Percentiles rank a stretch among this genome's conserved stretches.
phyloP scores from a whole-genome alignment of 2,888 invertebrate species.

The Clitarchus hookeri region DNA sequence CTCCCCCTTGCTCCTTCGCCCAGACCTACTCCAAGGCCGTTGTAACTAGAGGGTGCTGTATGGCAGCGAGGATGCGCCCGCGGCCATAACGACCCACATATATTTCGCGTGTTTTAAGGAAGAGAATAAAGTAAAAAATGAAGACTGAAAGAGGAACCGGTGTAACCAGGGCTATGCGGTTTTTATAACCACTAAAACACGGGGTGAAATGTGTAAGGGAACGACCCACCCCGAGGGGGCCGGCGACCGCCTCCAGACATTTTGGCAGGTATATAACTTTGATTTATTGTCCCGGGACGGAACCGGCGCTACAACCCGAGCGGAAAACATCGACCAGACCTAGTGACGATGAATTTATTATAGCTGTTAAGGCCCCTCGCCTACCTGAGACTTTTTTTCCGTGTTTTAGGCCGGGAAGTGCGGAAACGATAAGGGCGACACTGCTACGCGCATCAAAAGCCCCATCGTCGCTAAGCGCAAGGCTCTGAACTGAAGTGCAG shows the following conservation, averaged over 20 bases:
- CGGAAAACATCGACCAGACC: not conserved
- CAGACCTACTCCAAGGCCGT: not conserved
- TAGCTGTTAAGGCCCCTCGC: too few relatives aligned
- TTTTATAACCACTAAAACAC: not conserved
- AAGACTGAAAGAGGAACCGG: not conserved
- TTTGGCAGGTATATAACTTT: constrained; percentile 7
- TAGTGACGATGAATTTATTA: not conserved
- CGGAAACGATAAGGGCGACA: too few relatives aligned
- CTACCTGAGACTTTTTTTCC: too few relatives aligned
- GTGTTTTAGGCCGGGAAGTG: too few relatives aligned
- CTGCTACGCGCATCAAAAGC: too few relatives aligned
- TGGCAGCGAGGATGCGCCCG: not conserved
- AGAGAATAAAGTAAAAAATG: not conserved
- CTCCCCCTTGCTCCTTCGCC: not conserved
- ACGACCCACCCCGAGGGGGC: not conserved
- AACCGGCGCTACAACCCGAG: not conserved
- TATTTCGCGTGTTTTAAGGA: constrained; percentile 5
- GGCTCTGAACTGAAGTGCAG: too few relatives aligned
- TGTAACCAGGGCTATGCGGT: not conserved
- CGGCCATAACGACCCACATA: not conserved
- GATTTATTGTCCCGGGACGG: not conserved
- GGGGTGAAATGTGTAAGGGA: not conserved
- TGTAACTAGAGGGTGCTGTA: constrained; percentile 7
- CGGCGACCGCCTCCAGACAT: not conserved
- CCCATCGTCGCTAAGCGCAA: too few relatives aligned